Evolutionary conservation across 2,113 vertebrate genomes (phyloP).

Genomic region (Typhlomys cinereus): DNA sequence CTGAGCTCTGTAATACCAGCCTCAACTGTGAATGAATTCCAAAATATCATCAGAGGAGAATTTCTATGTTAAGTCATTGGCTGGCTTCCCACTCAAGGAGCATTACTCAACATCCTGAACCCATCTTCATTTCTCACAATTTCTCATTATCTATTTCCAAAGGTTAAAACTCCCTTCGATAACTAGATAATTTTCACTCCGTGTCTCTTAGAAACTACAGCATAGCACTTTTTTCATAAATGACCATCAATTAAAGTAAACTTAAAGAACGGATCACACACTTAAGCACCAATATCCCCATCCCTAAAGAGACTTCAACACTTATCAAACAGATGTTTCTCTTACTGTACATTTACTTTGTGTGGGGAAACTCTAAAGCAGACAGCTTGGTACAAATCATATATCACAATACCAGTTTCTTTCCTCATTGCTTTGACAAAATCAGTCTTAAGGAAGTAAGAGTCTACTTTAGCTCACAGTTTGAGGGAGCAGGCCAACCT

Average conservation of each 20-base stretch:
- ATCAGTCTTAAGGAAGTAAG: background rate
- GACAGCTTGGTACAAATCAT: background rate
- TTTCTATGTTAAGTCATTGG: background rate
- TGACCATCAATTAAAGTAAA: background rate
- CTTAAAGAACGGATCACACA: background rate
- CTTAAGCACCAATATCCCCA: background rate
- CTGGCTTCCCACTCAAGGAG: background rate
- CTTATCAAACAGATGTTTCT: background rate
- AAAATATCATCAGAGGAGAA: background rate
- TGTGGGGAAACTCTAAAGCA: background rate
- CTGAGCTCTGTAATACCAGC: background rate
- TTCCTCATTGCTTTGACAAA: background rate
- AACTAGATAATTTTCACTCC: background rate
- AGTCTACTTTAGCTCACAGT: background rate
- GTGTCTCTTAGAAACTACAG: background rate
- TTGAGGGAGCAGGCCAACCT: background rate
- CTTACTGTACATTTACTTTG: background rate
- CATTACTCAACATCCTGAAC: background rate
- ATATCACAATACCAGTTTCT: background rate
- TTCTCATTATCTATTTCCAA: background rate
- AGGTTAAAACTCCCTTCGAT: background rate
- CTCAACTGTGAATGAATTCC: background rate
- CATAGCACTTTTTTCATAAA: background rate
- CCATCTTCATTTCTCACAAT: background rate
- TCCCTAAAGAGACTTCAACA: background rate